A percentile compares a stretch with the other conserved stretches of the same genome.
Evolutionary conservation across 2,888 invertebrate genomes (phyloP).

Genomic region (Rhopalosiphum nymphaeae): DNA sequence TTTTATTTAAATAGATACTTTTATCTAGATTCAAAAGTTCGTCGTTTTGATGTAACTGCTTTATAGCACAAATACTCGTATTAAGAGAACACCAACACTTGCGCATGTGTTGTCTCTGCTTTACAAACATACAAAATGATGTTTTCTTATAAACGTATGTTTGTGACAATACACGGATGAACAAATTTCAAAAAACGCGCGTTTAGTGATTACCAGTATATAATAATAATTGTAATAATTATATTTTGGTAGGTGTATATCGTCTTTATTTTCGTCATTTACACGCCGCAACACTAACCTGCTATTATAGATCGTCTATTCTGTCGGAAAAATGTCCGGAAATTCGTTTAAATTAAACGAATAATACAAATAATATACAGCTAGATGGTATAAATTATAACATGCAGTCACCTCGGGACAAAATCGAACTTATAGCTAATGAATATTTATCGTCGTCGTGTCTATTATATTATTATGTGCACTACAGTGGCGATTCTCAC

Average conservation of each 20-base stretch:
- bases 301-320: not conserved
- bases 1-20: not conserved
- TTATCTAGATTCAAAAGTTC: not conserved
- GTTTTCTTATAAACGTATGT: not conserved
- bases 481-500: not conserved
- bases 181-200: not conserved
- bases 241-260: not conserved
- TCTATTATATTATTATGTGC: not conserved
- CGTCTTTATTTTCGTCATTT: not conserved
- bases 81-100: too few species aligned
- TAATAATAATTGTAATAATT: not conserved
- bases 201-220: not conserved
- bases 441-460: slow-evolving; percentile 5
- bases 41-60: too few species aligned
- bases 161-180: not conserved
- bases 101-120: too few species aligned
- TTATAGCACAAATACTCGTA: too few species aligned
- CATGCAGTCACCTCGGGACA: not conserved
- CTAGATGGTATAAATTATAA: not conserved
- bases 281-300: not conserved
- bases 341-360: not conserved
- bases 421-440: not conserved
- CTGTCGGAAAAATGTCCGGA: not conserved
- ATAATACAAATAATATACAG: not conserved
- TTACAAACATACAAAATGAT: too few species aligned